Base-by-base conservation (phyloP, 2,113 vertebrate species). In the Ochotona princeps region DNA sequence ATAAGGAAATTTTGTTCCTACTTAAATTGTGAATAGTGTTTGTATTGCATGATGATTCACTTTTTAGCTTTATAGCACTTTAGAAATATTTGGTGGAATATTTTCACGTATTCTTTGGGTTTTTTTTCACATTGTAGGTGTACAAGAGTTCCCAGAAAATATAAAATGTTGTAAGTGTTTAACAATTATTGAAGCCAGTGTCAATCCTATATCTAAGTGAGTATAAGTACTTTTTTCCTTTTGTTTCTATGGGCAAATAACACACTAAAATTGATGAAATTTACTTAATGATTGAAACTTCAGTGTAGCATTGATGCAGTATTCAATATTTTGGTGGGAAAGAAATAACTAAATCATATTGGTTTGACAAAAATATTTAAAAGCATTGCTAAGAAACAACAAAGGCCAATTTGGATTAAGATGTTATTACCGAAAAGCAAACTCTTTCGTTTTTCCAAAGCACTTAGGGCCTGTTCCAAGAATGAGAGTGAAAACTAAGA, bases 121-220 rank as follows among this genome's bases (percentile, higher is more conserved):
- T 38, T 87, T 5, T 80, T 92, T 97, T 87, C 93, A 57, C 15
- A 80, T 90, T 96, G 90, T 96, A 99, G 99, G 99, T 97, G 99
- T 99, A 97, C 99, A 99, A 98, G 99, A 99, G 98, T 99, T 99
- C 97, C 99, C 99, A 97, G 99, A 99, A 96, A 99, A 99, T 94
- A 99, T 99, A 93, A 99, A 99, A 98, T 99, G 99, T 96, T 99
- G 99, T 98, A 99, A 99, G 98, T 99, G 99, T 98, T 98, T 99
- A 98, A 99, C 99, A 94, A 99, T 99, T 97, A 99, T 99, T 97
- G 99, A 99, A 98, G 99, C 99, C 98, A 99, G 99, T 96, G 99
- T 99, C 97, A 99, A 99, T 97, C 99, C 99, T 2, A 99, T 99
- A 97, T 99, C 99, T 97, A 99, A 99, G 99, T 99, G 98, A 99